These are phyloP conservation scores for Arion vulgaris DNA, from an alignment of 1,140 invertebrate species.

Conservation along the genomic window DNA sequence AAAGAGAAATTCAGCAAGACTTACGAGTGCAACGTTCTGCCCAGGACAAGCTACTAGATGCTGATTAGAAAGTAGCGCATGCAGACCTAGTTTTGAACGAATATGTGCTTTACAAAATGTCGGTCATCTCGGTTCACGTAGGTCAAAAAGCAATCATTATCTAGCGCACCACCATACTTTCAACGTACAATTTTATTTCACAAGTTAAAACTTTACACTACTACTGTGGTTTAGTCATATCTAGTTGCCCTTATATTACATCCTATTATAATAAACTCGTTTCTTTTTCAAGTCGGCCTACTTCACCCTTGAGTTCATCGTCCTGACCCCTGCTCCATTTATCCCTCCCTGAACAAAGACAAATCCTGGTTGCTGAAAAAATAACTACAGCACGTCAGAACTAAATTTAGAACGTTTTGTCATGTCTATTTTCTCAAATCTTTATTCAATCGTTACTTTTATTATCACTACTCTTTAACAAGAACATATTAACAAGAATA, in stretches of 20 bases:
- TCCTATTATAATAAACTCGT: not conserved
- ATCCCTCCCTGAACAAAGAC: slow-evolving; percentile 4
- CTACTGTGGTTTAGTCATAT: too few relatives aligned
- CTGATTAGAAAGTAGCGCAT: too few relatives aligned
- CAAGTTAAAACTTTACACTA: too few relatives aligned
- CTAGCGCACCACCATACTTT: too few relatives aligned
- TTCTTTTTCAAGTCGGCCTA: not conserved
- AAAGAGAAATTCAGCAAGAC: too few relatives aligned
- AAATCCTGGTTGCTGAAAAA: not conserved
- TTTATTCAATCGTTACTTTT: not conserved
- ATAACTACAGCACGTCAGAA: not conserved
- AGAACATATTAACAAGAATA: not conserved
- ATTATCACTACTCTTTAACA: not conserved
- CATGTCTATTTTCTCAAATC: slow-evolving; percentile 39
- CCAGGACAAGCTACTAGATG: too few relatives aligned
- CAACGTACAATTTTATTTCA: too few relatives aligned
- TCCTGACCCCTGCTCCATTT: not conserved
- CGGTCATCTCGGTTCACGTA: not conserved
- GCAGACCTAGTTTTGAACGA: too few relatives aligned
- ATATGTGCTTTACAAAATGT: too few relatives aligned
- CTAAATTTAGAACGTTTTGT: slow-evolving; percentile 36
- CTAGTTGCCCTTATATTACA: too few relatives aligned
- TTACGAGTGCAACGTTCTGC: too few relatives aligned
- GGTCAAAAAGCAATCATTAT: too few relatives aligned
- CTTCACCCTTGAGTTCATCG: not conserved